phyloP scores from a whole-genome alignment of 2,797 vertebrate genomes.

The Hybognathus amarus region DNA sequence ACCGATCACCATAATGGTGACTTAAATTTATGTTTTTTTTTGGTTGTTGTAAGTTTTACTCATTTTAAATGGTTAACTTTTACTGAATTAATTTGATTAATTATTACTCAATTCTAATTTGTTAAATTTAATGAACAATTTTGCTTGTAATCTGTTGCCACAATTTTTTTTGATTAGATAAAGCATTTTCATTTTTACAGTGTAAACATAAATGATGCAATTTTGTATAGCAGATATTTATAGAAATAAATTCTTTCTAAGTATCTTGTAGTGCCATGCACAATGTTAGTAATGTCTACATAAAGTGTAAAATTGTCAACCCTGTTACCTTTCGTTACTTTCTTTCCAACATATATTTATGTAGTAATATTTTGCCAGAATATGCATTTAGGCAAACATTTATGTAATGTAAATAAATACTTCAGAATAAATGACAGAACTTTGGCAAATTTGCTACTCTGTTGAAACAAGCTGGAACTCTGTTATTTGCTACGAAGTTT shows the following conservation, averaged over 20 bases:
- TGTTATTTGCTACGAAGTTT: too few species aligned
- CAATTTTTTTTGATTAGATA: too few species aligned
- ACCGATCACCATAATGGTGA: too few species aligned
- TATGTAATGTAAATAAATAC: not conserved
- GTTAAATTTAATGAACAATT: too few species aligned
- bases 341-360: not conserved
- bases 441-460: not conserved
- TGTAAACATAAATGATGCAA: not conserved
- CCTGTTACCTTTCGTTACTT: not conserved
- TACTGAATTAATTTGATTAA: too few species aligned
- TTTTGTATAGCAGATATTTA: not conserved
- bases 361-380: not conserved
- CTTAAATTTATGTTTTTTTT: too few species aligned
- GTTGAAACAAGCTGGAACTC: too few species aligned
- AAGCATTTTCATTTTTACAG: too few species aligned
- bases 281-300: not conserved
- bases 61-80: too few species aligned
- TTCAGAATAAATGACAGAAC: not conserved
- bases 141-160: too few species aligned
- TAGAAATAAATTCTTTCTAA: not conserved
- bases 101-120: too few species aligned
- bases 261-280: not conserved
- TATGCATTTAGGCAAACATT: not conserved
- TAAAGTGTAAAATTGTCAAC: not conserved
- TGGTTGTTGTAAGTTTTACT: too few species aligned